Conservation (phyloP, 1,140 invertebrate species). For the Maniola jurtina region DNA sequence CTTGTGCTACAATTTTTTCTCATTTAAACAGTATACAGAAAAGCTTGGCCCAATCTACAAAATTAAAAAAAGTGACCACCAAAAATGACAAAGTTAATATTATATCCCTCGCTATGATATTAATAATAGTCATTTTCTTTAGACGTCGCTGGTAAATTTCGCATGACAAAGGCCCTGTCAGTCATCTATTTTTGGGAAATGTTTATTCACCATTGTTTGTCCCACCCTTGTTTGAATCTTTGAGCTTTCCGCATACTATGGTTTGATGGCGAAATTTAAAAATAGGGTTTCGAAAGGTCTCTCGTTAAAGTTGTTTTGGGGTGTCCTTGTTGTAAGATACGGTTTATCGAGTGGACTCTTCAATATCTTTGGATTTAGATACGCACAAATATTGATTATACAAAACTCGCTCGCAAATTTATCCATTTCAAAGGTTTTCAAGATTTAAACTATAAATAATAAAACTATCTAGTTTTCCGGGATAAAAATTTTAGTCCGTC, state of each 20-base stretch:
- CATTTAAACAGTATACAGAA: too few relatives aligned
- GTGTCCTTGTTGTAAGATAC: conserved; percentile 9
- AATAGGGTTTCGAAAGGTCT: conserved; percentile 18
- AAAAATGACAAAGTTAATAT: conserved; percentile 37
- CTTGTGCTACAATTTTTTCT: neutral
- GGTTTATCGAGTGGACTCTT: conserved; percentile 11
- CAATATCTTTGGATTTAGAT: conserved; percentile 1
- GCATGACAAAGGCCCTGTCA: conserved; percentile 62
- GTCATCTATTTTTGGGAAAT: conserved; percentile 55
- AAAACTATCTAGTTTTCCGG: too few relatives aligned
- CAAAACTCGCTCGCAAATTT: too few relatives aligned
- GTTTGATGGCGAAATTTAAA: conserved; percentile 32
- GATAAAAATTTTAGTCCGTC: too few relatives aligned
- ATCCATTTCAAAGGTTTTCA: too few relatives aligned
- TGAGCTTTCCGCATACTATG: conserved; percentile 33
- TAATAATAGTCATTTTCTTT: conserved; percentile 49
- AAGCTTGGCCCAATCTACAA: neutral
- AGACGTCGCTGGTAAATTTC: conserved; percentile 49
- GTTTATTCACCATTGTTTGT: conserved; percentile 53
- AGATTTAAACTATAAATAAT: too few relatives aligned
- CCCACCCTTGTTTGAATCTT: conserved; percentile 46
- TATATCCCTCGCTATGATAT: conserved; percentile 39
- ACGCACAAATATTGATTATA: conserved; percentile 5
- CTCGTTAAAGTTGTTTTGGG: conserved; percentile 13
- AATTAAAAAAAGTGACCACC: conserved; percentile 43